phyloP scores from a whole-genome alignment of 2,888 invertebrate species.

The Eledone cirrhosa region DNA sequence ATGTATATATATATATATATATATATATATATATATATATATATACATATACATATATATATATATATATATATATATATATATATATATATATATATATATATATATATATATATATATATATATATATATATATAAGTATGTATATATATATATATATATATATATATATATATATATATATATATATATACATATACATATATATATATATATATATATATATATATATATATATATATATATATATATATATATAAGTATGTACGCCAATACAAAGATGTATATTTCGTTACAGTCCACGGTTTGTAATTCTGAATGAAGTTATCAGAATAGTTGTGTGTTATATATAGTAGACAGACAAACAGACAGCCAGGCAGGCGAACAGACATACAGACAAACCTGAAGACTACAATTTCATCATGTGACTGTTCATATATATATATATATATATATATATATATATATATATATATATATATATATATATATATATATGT shows the following conservation, averaged over 20 bases:
- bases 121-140: not conserved
- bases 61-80: not conserved
- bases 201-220: conserved; percentile 20
- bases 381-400: conserved; percentile 1
- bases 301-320: not conserved
- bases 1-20: not conserved
- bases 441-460: conserved; percentile 6
- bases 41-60: not conserved
- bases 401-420: too few species aligned
- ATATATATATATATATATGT: not conserved
- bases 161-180: too few species aligned
- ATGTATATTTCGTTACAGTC: too few species aligned
- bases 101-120: not conserved
- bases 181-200: not conserved
- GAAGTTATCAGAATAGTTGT: not conserved
- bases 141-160: not conserved
- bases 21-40: not conserved
- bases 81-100: not conserved
- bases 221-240: not conserved
- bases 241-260: not conserved
- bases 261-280: too few species aligned
- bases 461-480: not conserved
- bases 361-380: not conserved
- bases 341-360: not conserved
- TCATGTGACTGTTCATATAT: too few species aligned